Evolutionary conservation across 2,888 invertebrate species (phyloP), one percentile per base, ranked within the genome.

Genomic region (Sinodicranocentrus sp.): DNA sequence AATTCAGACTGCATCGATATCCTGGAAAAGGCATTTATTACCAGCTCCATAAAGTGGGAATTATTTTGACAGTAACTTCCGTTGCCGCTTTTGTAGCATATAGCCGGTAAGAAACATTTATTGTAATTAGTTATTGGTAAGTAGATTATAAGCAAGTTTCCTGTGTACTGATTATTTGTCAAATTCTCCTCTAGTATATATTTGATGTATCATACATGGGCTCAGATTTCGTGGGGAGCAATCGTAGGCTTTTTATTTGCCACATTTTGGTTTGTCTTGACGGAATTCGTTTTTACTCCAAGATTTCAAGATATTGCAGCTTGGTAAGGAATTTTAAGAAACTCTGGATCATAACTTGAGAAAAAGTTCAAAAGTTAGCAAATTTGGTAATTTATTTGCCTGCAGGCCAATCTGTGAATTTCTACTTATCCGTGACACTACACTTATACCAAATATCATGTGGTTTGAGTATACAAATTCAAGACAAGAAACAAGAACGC

Each of bases 401-500:
- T 17, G 28, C 92, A 97, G 97, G 94, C 95, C 94, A 91, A 91
- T 95, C 88, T 95, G 96, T 80, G 97, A 97, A 91, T 94, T 95
- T 91, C 91, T 97, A 84, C 93, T 97, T 91, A 91, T 97, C 84
- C 93, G 97, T 86, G 97, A 97, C 90, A 96, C 96, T 48, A 96
- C 97, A 0, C 91, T 97, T 80, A 97, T 97, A 90, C 97, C 97
- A 26, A 97, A 97, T 91, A 95, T 97, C 19, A 91, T 97, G 87
- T 97, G 97, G 96, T 97, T 97, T 90, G 97, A 97, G 90, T 97
- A 97, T 90, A 96, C 96, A 26, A 95, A 95, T 87, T 94, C 95
- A 75, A 92, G 96, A 87, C 94, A 95, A 89, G 97, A 97, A 90
- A 94, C 95, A 39, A 93, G 95, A 87, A 94, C 95, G 8, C 93